Evolutionary conservation across 2,113 vertebrate genomes (phyloP).

Genomic region (Crocuta crocuta): DNA sequence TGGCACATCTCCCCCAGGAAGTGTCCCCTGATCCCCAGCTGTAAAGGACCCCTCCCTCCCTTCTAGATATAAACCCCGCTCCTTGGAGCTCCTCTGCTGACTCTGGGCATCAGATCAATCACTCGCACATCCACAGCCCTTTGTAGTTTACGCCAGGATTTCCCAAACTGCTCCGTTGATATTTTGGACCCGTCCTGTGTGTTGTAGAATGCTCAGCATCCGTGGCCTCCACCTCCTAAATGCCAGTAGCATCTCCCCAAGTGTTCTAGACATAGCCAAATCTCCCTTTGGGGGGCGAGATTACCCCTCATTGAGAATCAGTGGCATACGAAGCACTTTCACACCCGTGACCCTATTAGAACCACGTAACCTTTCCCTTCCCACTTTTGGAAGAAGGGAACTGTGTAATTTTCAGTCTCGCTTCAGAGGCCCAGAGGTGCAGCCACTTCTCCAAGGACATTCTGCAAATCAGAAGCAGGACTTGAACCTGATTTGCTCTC

Average conservation of each 20-base stretch:
- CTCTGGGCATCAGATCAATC: neutral
- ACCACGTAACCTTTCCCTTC: neutral
- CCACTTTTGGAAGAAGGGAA: neutral
- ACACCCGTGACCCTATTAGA: neutral
- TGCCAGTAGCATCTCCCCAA: neutral
- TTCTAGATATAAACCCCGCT: neutral
- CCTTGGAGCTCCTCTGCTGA: neutral
- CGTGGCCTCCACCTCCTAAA: neutral
- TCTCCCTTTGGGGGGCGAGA: neutral
- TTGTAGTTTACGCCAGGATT: neutral
- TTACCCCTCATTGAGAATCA: neutral
- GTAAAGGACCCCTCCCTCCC: neutral
- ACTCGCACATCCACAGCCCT: fast-evolving
- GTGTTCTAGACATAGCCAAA: neutral
- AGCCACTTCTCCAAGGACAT: neutral
- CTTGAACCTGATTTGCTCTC: neutral
- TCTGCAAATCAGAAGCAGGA: neutral
- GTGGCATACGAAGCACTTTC: neutral
- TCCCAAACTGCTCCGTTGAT: neutral
- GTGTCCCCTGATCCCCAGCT: neutral
- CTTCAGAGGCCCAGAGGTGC: neutral
- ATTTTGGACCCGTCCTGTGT: neutral
- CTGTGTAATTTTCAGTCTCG: neutral
- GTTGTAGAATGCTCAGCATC: neutral
- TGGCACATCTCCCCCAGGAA: neutral